phyloP scores from a whole-genome alignment of 1,140 invertebrate genomes.

The Limonius californicus region DNA sequence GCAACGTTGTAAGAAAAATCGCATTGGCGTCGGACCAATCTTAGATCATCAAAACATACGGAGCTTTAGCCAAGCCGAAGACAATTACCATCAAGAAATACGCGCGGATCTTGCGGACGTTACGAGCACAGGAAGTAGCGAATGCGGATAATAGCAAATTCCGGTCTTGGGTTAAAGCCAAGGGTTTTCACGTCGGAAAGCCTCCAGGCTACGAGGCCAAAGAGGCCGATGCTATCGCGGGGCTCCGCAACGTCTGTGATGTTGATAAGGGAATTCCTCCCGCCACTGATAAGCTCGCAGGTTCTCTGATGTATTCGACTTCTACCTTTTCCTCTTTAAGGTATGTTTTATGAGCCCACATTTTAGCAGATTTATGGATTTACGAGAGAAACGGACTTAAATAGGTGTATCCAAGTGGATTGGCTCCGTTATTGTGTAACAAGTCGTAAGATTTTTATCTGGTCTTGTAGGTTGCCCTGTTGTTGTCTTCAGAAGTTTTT shows the following conservation, averaged over 20 bases:
- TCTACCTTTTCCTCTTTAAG: constrained; percentile 63
- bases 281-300: constrained; percentile 50
- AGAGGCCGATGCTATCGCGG: constrained; percentile 63
- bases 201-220: constrained; percentile 62
- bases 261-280: constrained; percentile 51
- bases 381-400: background rate
- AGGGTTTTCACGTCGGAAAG: constrained; percentile 80
- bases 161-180: constrained; percentile 94
- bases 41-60: constrained; percentile 90
- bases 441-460: too few species aligned
- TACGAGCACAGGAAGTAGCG: constrained; percentile 82
- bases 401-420: background rate
- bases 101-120: constrained; percentile 76
- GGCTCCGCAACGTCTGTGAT: constrained; percentile 60
- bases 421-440: background rate
- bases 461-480: background rate
- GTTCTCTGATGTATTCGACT: constrained; percentile 65
- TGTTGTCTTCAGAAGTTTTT: background rate
- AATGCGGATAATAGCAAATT: constrained; percentile 92
- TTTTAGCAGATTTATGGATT: background rate
- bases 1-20: constrained; percentile 53
- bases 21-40: constrained; percentile 76
- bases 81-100: constrained; percentile 92
- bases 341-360: constrained; percentile 45
- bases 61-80: constrained; percentile 91